Evolutionary conservation across 2,113 vertebrate species (phyloP), one percentile per base, ranked within the genome.

Genomic region (Myodes glareolus): DNA sequence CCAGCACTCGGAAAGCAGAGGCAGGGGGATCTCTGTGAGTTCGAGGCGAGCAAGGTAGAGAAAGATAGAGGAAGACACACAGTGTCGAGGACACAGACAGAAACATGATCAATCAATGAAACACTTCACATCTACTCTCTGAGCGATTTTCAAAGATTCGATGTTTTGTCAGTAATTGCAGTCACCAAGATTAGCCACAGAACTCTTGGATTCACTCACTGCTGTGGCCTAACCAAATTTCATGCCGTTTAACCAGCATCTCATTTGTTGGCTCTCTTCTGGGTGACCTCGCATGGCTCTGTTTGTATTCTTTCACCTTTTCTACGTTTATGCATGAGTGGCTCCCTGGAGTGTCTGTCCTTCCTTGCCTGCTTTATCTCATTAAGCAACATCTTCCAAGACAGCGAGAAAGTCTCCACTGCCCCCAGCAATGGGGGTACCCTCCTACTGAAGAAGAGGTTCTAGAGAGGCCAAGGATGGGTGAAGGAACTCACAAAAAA

Each of bases 401-500:
- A 52, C 6, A 61, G 36, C 13, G 42, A 5, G 4, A 11, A 61
- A 82, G 61, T 50, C 13, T 19, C 7, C 6, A 7, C 47, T 63
- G 55, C 17, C 65, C 16, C 33, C 33, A 31, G 50, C 5, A 25
- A 11, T 47, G 1, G 7, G 7, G 17, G 36, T 25, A 7, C 8
- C 0, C 10, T 67, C 75, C 70, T 21, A 27, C 25, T 55, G 0
- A 68, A 61, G 82, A 86, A 42, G 63, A 21, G 31, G 33, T 68
- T 68, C 47, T 21, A 16, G 45, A 61, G 52, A 82, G 25, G 67
- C 19, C 29, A 1, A 21, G 47, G 7, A 3, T 5, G 1, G 55
- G 0, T 0, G 1, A 19, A 1, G 1, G 3, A 45, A 27, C 47
- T 27, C 68, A 33, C 50, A 70, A 6, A 36, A n/a, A 77, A 19